Percentiles rank a stretch among this genome's conserved stretches.
These are phyloP conservation scores for Macrosoma leucophasiata DNA, from an alignment of 2,888 invertebrate genomes.

Conservation along the genomic window DNA sequence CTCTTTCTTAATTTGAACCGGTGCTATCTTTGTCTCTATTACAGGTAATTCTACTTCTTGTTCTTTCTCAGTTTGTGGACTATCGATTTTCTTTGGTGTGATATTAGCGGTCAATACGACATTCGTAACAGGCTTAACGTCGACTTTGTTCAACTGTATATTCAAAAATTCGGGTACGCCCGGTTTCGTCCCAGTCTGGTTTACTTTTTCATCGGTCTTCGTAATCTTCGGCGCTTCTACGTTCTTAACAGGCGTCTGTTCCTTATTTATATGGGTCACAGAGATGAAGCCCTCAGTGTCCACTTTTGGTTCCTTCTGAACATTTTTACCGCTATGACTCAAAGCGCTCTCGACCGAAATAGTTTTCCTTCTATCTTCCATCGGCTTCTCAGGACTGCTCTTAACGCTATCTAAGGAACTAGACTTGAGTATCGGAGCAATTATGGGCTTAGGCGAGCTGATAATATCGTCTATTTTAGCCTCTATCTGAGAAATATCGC, in stretches of 20 bases:
- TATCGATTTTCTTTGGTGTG: conserved; percentile 67
- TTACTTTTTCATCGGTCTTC: conserved; percentile 58
- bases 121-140: conserved; percentile 77
- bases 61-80: conserved; percentile 47
- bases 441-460: conserved; percentile 69
- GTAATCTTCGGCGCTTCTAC: conserved; percentile 41
- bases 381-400: conserved; percentile 68
- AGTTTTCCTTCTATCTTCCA: conserved; percentile 65
- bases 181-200: conserved; percentile 41
- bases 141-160: conserved; percentile 82
- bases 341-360: conserved; percentile 68
- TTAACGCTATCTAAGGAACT: conserved; percentile 77
- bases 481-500: conserved; percentile 71
- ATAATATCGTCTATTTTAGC: conserved; percentile 74
- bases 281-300: conserved; percentile 70
- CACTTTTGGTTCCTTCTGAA: conserved; percentile 39
- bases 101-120: conserved; percentile 79
- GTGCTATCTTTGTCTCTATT: conserved; percentile 43
- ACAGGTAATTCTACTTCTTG: too few relatives aligned
- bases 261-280: conserved; percentile 75
- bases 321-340: conserved; percentile 35
- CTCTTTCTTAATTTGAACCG: conserved; percentile 39
- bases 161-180: conserved; percentile 81
- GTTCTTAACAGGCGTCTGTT: conserved; percentile 42
- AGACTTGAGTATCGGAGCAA: conserved; percentile 67